phyloP scores from a whole-genome alignment of 1,140 invertebrate species.

The Augochlora pura region DNA sequence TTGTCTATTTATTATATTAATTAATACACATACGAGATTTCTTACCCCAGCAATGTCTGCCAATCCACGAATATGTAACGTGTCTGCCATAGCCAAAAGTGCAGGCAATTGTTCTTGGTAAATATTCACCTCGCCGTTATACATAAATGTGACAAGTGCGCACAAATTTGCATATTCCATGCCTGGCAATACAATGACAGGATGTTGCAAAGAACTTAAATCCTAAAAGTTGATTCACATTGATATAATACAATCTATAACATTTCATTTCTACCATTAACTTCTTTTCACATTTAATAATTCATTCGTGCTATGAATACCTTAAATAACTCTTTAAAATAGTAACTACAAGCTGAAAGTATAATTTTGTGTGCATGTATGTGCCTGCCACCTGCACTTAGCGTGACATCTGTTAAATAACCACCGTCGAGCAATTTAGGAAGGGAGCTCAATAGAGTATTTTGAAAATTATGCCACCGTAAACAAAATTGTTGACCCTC shows the following conservation, averaged over 20 bases:
- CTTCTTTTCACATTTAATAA: not conserved
- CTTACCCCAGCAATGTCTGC: slow-evolving; percentile 89
- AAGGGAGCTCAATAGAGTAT: slow-evolving; percentile 90
- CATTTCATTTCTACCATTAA: not conserved
- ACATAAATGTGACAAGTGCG: slow-evolving; percentile 94
- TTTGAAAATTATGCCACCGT: slow-evolving; percentile 89
- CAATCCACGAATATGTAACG: slow-evolving; percentile 91
- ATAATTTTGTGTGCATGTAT: slow-evolving; percentile 93
- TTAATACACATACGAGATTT: slow-evolving; percentile 20
- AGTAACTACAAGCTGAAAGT: slow-evolving; percentile 94
- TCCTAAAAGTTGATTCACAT: slow-evolving; percentile 80
- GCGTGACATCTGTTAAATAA: slow-evolving; percentile 93
- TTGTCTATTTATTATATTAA: slow-evolving; percentile 29
- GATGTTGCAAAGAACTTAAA: slow-evolving; percentile 86
- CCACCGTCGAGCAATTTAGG: slow-evolving; percentile 91
- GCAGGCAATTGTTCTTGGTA: slow-evolving; percentile 90
- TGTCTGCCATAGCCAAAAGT: slow-evolving; percentile 90
- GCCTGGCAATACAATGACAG: slow-evolving; percentile 91
- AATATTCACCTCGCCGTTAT: slow-evolving; percentile 94
- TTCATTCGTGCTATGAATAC: slow-evolving; percentile 73
- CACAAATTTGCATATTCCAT: slow-evolving; percentile 90
- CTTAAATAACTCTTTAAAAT: slow-evolving; percentile 94
- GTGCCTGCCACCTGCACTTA: slow-evolving; percentile 90
- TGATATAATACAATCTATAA: slow-evolving; percentile 4
- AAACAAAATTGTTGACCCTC: slow-evolving; percentile 86